Base-by-base conservation (phyloP, 2,113 vertebrate genomes). In the Misgurnus mizolepis region DNA sequence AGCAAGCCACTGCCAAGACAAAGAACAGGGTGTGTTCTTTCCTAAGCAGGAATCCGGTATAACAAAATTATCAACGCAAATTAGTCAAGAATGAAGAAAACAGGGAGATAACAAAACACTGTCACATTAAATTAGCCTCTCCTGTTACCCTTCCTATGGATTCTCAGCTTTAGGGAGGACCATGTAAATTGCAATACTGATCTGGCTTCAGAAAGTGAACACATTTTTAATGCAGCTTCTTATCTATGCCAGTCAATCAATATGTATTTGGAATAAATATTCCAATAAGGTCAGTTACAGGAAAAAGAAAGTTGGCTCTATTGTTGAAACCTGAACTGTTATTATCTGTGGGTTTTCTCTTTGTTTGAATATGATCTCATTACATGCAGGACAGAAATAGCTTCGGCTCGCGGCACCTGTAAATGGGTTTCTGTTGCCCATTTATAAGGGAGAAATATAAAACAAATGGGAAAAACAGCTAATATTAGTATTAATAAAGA, bases 21-120 rank as follows among this genome's bases (percentile, higher is more conserved):
- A 62, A 75, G 78, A 77, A 1, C 7, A 7, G 80, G 91, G 89
- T 74, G 89, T 84, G 89, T 81, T 22, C 22, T 22, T 22, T 22
- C 22, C 80, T 4, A 1, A 66, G 64, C 71, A 76, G 75, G 70
- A 79, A 45, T 74, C n/a, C 34, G 3, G 49, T 9, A n/a, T 65
- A 40, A 9, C 1, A 6, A 72, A 67, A 49, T 18, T 0, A 67
- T 66, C 22, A 39, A 15, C 3, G 6, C 50, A 58, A 53, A 80
- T 80, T 73, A 78, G 41, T 72, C 14, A 4, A 27, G 47, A n/a
- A 14, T 2, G 7, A 60, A 39, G 39, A 43, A 68, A 7, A 6
- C 39, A 64, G 5, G 3, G 3, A 12, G 17, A 58, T 47, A 56
- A 60, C 27, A 50, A 34, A 34, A 55, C 14, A 39, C 12, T 3